Percentiles rank a stretch among this genome's conserved stretches.
Conservation (phyloP, 2,888 invertebrate species). For the Dusona sp. region DNA sequence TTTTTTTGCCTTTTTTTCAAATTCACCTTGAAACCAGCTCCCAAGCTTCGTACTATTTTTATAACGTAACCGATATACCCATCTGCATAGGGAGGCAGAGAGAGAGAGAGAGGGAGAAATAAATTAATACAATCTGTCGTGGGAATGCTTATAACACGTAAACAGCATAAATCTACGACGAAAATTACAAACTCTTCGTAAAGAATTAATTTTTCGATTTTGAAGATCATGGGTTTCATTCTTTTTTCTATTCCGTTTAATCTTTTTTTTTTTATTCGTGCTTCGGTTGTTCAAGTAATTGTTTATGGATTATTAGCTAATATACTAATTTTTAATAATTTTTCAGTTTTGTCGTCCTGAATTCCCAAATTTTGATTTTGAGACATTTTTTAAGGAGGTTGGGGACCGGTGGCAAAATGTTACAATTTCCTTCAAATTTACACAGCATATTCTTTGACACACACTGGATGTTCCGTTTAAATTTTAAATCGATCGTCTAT, state of each 20-base stretch:
- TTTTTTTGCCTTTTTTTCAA: constrained; percentile 38
- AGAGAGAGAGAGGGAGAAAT: constrained; percentile 30
- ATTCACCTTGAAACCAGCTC: constrained; percentile 68
- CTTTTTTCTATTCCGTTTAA: background rate
- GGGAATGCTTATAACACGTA: constrained; percentile 14
- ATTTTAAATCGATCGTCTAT: too few relatives aligned
- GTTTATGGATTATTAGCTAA: background rate
- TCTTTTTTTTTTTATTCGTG: background rate
- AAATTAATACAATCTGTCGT: constrained; percentile 62
- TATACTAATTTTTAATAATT: background rate
- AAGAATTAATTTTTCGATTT: background rate
- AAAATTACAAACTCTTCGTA: constrained; percentile 2
- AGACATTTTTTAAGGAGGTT: background rate
- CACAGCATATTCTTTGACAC: too few relatives aligned
- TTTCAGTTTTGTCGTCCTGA: background rate
- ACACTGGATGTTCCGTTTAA: too few relatives aligned
- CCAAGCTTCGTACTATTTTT: constrained; percentile 69
- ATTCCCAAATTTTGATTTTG: background rate
- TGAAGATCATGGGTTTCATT: background rate
- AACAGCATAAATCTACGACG: constrained; percentile 26
- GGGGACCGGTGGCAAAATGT: too few relatives aligned
- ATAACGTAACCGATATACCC: constrained; percentile 66
- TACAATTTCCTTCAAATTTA: too few relatives aligned
- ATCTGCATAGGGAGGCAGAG: constrained; percentile 57
- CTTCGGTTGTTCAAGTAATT: background rate